Percentiles rank a stretch among this genome's conserved stretches.
Conservation (phyloP, 2,888 invertebrate genomes). For the Allolobophora icterica region DNA sequence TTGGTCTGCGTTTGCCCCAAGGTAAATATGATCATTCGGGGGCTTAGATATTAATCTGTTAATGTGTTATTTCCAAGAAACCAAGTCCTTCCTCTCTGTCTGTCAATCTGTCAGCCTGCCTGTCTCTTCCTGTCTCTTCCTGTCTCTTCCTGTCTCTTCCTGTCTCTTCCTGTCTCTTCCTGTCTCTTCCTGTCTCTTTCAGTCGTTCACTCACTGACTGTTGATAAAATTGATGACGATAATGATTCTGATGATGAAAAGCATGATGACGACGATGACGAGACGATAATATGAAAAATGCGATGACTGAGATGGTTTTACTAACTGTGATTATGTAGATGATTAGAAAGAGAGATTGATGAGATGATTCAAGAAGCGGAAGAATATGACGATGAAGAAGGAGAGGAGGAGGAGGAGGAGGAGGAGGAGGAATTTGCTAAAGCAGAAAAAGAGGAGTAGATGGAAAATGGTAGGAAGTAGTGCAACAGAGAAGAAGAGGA, state of each 20-base stretch:
- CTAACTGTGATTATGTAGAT: too few relatives aligned
- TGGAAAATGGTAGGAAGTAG: too few relatives aligned
- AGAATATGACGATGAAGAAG: neutral
- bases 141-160: neutral
- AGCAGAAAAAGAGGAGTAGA: too few relatives aligned
- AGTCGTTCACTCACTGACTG: neutral
- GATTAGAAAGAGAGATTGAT: neutral
- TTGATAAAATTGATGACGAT: neutral
- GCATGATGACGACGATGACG: too few relatives aligned
- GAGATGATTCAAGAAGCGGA: neutral
- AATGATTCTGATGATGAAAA: too few relatives aligned
- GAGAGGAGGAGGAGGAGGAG: neutral
- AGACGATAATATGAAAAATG: too few relatives aligned
- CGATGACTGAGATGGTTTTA: too few relatives aligned
- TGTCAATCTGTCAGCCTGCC: neutral
- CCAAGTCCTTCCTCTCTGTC: conserved; percentile 4
- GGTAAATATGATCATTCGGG: too few relatives aligned
- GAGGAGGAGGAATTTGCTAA: neutral
- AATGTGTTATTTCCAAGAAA: too few relatives aligned
- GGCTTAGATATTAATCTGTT: too few relatives aligned
- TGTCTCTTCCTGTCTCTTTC: neutral
- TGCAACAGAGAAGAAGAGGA: too few relatives aligned
- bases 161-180: neutral
- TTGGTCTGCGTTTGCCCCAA: neutral
- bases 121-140: neutral